Base-by-base conservation (phyloP, 2,113 vertebrate species). In the Quiscalus mexicanus region DNA sequence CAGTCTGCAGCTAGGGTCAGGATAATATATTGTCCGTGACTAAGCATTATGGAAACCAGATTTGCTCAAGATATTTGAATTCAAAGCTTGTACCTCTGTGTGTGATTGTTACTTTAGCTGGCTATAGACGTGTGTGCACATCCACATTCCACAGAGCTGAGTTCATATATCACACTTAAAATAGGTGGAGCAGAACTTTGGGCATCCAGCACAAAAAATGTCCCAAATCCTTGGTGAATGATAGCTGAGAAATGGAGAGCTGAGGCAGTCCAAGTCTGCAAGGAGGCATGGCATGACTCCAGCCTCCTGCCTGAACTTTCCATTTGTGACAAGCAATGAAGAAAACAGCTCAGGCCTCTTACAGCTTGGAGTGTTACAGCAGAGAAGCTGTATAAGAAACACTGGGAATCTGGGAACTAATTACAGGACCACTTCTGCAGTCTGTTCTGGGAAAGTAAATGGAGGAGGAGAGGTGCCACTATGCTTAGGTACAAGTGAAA, bases 221-320 rank as follows among this genome's bases (percentile, higher is more conserved):
- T 70, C 67, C n/a, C 44, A 65, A 60, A 67, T 83, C 65, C 33
- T 45, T 53, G 20, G 15, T 69, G 82, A 83, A 65, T 31, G 28
- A 31, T 60, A 69, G 53, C 49, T 85, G 41, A 58, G 63, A 71
- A 93, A 44, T 12, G 45, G 62, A 77, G 68, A 80, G 30, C 79
- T 88, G 68, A 37, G 8, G 6, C 68, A 49, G 41, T 50, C 2
- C 2, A 44, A 5, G 2, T 68, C 70, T 85, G 58, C 70, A 76
- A 80, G 59, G 75, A 83, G 53, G 41, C 59, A 74, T 90, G 78
- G 75, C 88, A 88, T 53, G 39, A 20, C 71, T 94, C 92, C 88
- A 88, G 30, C 42, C 50, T 93, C 28, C 19, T 1, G 8, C 45
- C 59, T 88, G 67, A 87, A 69, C 37, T 87, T 96, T 80, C 71